Evolutionary conservation across 2,797 vertebrate species (phyloP).

Genomic region (Lagocephalus sceleratus): DNA sequence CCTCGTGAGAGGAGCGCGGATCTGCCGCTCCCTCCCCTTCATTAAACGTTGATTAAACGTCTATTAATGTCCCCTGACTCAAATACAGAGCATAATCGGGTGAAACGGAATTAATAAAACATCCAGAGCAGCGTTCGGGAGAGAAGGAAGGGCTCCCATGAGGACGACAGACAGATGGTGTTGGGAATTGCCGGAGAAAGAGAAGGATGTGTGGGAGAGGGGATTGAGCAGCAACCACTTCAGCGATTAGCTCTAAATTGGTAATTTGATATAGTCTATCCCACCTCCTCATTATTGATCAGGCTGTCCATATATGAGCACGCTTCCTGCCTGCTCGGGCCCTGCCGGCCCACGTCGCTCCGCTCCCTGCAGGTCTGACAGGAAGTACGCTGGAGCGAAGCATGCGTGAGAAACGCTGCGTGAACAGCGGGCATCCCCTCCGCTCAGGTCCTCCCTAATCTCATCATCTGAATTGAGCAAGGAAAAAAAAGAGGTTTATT

Average conservation of each 20-base stretch:
- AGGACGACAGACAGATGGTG: conserved; percentile 71
- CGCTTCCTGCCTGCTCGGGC: conserved; percentile 57
- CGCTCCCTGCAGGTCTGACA: conserved; percentile 32
- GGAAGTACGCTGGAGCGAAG: conserved; percentile 48
- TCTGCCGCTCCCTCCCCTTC: conserved; percentile 33
- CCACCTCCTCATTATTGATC: conserved; percentile 77
- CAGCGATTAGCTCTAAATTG: conserved; percentile 72
- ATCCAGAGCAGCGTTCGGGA: conserved; percentile 53
- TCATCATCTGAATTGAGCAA: conserved; percentile 70
- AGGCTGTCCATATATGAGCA: conserved; percentile 50
- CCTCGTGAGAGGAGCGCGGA: conserved; percentile 38
- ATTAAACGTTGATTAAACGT: conserved; percentile 77
- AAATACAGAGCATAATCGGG: conserved; percentile 72
- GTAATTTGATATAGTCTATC: conserved; percentile 74
- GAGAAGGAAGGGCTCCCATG: conserved; percentile 55
- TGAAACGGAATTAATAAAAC: conserved; percentile 78
- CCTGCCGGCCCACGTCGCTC: conserved; percentile 38
- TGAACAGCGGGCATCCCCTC: conserved; percentile 65
- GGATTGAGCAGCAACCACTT: conserved; percentile 65
- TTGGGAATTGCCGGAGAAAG: conserved; percentile 47
- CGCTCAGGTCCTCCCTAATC: conserved; percentile 73
- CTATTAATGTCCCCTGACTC: conserved; percentile 70
- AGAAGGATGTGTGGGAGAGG: conserved; percentile 45
- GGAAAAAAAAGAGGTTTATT: conserved; percentile 51
- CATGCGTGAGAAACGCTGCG: conserved; percentile 13